Conservation (phyloP, 1,140 invertebrate genomes). For the Temnothorax longispinosus region DNA sequence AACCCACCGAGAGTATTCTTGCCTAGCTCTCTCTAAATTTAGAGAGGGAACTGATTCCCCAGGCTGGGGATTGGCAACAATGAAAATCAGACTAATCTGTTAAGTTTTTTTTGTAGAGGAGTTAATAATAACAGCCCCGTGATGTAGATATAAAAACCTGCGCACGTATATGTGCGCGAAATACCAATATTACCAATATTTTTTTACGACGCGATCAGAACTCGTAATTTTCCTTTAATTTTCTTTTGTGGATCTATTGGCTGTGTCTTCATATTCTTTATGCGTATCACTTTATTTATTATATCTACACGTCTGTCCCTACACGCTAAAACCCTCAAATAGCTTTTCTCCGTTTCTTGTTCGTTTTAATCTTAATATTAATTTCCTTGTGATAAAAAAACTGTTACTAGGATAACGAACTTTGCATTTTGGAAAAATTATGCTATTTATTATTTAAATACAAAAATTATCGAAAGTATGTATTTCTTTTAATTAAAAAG, state of each 20-base stretch:
- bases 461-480: background rate
- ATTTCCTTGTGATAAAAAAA: background rate
- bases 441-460: background rate
- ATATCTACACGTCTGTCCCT: background rate
- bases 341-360: background rate
- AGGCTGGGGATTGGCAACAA: too few species aligned
- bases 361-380: background rate
- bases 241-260: background rate
- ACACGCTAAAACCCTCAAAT: background rate
- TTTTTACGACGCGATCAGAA: constrained; percentile 66
- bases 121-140: too few species aligned
- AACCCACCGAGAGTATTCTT: too few species aligned
- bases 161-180: too few species aligned
- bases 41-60: too few species aligned
- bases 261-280: background rate
- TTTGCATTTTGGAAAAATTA: background rate
- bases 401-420: background rate
- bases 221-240: constrained; percentile 41
- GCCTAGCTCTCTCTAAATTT: too few species aligned
- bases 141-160: too few species aligned
- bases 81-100: too few species aligned
- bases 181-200: constrained; percentile 60
- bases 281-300: background rate
- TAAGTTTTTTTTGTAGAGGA: too few species aligned
- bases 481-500: background rate